phyloP scores from a whole-genome alignment of 1,140 invertebrate species.

The Neodiprion lecontei region DNA sequence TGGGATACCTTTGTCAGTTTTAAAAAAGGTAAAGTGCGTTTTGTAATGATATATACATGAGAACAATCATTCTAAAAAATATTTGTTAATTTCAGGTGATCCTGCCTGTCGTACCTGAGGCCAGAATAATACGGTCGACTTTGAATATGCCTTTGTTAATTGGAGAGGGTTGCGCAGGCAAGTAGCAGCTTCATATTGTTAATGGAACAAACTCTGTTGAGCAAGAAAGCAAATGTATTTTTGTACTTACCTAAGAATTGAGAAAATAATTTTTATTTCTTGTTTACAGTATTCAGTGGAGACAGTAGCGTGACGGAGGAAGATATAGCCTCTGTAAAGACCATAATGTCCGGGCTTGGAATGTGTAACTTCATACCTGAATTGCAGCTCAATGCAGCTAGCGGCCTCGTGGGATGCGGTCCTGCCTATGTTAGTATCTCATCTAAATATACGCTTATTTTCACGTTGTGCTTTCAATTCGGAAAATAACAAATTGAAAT shows the following conservation, averaged over 20 bases:
- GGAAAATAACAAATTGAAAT: no score
- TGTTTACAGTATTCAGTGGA: conserved; percentile 74
- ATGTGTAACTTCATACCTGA: conserved; percentile 82
- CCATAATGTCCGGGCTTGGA: conserved; percentile 75
- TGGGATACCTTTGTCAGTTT: conserved; percentile 72
- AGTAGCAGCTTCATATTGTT: not conserved
- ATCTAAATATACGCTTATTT: no score
- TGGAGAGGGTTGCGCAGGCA: conserved; percentile 10
- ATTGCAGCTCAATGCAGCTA: conserved; percentile 77
- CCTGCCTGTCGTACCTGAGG: conserved; percentile 13
- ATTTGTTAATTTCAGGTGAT: not conserved
- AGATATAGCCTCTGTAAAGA: conserved; percentile 68
- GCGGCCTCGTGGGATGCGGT: conserved; percentile 82
- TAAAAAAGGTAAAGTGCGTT: conserved; percentile 68
- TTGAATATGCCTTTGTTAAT: conserved; percentile 14
- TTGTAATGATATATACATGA: not conserved
- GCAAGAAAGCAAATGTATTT: not conserved
- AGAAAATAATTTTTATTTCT: conserved; percentile 92
- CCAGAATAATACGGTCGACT: conserved; percentile 15
- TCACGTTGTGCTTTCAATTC: no score
- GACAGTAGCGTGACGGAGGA: conserved; percentile 69
- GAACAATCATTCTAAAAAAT: conserved; percentile 5
- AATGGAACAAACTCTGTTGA: not conserved
- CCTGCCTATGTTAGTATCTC: conserved; percentile 83
- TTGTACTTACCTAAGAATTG: conserved; percentile 62